A percentile compares a stretch with the other conserved stretches of the same genome.
phyloP scores from a whole-genome alignment of 2,888 invertebrate species.

The Hesperia comma region DNA sequence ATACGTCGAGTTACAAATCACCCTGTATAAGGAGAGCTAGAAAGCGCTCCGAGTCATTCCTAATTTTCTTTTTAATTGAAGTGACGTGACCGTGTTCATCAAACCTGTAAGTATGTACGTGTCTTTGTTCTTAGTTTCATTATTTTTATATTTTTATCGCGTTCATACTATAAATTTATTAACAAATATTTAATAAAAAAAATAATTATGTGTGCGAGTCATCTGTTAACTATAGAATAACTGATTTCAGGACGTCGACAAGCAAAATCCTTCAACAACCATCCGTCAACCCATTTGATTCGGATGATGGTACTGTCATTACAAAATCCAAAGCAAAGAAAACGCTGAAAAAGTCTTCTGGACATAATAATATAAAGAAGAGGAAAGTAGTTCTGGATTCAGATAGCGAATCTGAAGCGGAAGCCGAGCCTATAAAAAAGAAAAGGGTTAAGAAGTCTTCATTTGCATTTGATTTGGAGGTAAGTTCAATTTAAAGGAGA shows the following conservation, averaged over 20 bases:
- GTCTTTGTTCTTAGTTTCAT: conserved; percentile 1
- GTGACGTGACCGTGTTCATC: conserved; percentile 12
- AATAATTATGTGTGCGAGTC: neutral
- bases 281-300: neutral
- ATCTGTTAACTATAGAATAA: neutral
- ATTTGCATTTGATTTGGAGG: neutral
- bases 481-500: too few relatives aligned
- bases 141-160: neutral
- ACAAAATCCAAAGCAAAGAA: neutral
- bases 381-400: neutral
- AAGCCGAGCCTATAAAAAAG: neutral
- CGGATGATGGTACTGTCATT: neutral
- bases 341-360: neutral
- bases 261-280: too few relatives aligned
- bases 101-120: conserved; percentile 15
- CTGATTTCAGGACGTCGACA: neutral
- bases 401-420: neutral
- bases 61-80: conserved; percentile 14
- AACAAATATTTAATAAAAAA: too few relatives aligned
- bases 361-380: neutral
- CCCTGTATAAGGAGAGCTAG: conserved; percentile 1
- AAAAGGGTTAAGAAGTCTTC: neutral
- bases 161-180: too few relatives aligned
- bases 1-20: too few relatives aligned
- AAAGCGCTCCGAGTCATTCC: conserved; percentile 7